These are phyloP conservation scores for Gnatocerus cornutus DNA, from an alignment of 2,888 invertebrate genomes.

Conservation along the genomic window DNA sequence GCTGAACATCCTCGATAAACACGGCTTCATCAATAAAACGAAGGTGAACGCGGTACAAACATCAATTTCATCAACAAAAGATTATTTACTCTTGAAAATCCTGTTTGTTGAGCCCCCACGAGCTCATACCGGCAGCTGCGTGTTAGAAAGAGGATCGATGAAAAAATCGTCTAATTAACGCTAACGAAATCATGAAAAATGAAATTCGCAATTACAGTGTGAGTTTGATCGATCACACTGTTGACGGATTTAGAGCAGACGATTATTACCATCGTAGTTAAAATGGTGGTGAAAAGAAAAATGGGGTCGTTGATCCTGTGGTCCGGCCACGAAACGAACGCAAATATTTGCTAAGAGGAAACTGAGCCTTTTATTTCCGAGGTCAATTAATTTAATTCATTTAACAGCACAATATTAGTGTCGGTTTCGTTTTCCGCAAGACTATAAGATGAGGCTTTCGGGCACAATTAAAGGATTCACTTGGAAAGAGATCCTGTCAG, in stretches of 20 bases:
- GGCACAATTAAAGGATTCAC: slow-evolving; percentile 20
- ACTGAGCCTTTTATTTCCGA: neutral
- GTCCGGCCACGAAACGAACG: neutral
- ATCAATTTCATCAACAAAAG: slow-evolving; percentile 27
- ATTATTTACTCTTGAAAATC: slow-evolving; percentile 20
- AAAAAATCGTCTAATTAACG: neutral
- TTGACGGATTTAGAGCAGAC: neutral
- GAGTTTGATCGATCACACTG: neutral
- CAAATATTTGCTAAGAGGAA: slow-evolving; percentile 5
- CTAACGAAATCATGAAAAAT: slow-evolving; percentile 2
- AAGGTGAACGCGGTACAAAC: slow-evolving; percentile 28
- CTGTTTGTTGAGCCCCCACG: slow-evolving; percentile 8
- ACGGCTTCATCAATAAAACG: slow-evolving; percentile 30
- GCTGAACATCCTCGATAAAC: slow-evolving; percentile 22
- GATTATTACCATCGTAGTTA: neutral
- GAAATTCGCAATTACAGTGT: neutral
- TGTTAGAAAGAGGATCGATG: neutral
- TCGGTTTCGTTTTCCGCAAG: slow-evolving; percentile 18
- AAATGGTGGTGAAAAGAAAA: neutral
- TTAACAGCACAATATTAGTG: slow-evolving; percentile 18
- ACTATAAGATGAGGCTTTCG: slow-evolving; percentile 17
- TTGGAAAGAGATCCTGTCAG: slow-evolving; percentile 1
- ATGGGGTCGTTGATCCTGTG: neutral
- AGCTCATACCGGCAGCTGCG: neutral
- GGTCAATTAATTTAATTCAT: slow-evolving; percentile 28